Percentiles rank a stretch among this genome's conserved stretches.
Conservation (phyloP, 2,888 invertebrate species). For the Amphipyra tragopoginis region DNA sequence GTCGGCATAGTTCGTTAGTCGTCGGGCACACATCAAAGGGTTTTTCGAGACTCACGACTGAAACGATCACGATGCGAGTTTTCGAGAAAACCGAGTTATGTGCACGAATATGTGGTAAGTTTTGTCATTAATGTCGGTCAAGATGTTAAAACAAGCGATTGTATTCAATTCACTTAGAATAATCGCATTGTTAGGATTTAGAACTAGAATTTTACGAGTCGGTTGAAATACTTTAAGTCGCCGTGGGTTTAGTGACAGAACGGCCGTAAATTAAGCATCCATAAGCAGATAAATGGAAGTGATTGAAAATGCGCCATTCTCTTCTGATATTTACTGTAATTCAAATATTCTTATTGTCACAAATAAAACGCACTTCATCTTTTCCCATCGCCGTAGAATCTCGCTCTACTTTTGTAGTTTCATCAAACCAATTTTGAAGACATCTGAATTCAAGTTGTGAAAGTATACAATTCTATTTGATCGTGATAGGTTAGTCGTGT, state of each 20-base stretch:
- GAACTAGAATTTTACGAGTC: slow-evolving; percentile 18
- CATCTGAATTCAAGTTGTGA: slow-evolving; percentile 43
- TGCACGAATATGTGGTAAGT: slow-evolving; percentile 78
- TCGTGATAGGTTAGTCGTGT: slow-evolving; percentile 55
- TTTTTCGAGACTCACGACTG: slow-evolving; percentile 80
- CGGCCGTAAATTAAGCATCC: neutral
- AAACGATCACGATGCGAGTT: slow-evolving; percentile 78
- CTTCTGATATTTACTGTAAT: neutral
- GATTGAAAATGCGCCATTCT: neutral
- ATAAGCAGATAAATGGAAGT: neutral
- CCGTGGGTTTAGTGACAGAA: slow-evolving; percentile 1
- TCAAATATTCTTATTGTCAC: neutral
- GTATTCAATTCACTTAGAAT: slow-evolving; percentile 57
- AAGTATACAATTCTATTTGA: slow-evolving; percentile 48
- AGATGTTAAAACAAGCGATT: slow-evolving; percentile 61
- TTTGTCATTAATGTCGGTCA: slow-evolving; percentile 65
- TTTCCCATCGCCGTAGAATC: slow-evolving; percentile 2
- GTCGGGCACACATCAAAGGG: slow-evolving; percentile 83
- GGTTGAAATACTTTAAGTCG: neutral
- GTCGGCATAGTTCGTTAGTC: slow-evolving; percentile 80
- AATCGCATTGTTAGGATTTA: slow-evolving; percentile 53
- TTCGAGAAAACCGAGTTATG: slow-evolving; percentile 83
- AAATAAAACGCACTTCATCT: neutral
- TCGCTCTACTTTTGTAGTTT: slow-evolving; percentile 4
- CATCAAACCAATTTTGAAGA: slow-evolving; percentile 45